phyloP scores from a whole-genome alignment of 2,113 vertebrate genomes.

The Lontra canadensis region DNA sequence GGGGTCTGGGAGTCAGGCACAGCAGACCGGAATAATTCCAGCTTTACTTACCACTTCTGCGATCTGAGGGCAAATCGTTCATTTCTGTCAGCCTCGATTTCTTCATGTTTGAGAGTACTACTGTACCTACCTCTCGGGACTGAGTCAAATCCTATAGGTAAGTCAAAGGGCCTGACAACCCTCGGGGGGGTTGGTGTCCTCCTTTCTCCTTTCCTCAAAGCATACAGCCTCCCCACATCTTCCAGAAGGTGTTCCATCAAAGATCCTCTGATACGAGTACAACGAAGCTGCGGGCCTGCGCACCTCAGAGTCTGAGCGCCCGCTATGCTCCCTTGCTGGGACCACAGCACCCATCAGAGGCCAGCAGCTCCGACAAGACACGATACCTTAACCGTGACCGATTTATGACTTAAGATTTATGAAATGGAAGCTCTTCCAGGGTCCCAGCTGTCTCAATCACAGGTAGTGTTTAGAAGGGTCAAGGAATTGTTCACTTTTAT shows the following conservation, averaged over 20 bases:
- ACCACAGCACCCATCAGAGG: not conserved
- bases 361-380: not conserved
- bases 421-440: not conserved
- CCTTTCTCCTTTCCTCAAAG: not conserved
- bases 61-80: not conserved
- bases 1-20: not conserved
- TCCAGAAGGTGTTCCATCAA: not conserved
- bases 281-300: not conserved
- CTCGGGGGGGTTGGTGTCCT: fast-evolving
- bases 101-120: not conserved
- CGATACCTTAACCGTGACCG: not conserved
- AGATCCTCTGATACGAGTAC: not conserved
- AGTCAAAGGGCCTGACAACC: not conserved
- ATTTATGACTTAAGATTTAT: not conserved
- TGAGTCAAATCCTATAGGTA: not conserved
- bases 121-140: not conserved
- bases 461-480: not conserved
- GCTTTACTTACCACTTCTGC: not conserved
- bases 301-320: not conserved
- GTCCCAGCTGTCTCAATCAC: too few relatives aligned
- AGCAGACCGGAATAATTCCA: not conserved
- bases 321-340: not conserved
- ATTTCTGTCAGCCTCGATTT: not conserved
- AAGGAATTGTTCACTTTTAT: not conserved
- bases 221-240: too few relatives aligned